Percentiles rank a stretch among this genome's conserved stretches.
Evolutionary conservation across 2,797 vertebrate genomes (phyloP).

Genomic region (Salarias fasciatus): DNA sequence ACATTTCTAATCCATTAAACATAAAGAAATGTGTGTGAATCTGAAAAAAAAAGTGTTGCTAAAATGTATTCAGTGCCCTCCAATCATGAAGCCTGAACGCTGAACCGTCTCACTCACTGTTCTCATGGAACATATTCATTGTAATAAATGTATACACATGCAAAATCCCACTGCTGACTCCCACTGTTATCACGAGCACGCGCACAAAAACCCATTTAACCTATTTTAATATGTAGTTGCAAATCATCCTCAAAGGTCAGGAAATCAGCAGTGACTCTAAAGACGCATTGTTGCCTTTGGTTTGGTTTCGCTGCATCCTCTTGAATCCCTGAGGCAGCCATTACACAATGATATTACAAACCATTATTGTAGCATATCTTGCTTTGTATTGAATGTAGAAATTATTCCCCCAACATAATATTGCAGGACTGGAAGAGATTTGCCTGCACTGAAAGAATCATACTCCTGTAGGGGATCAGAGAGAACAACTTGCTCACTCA

Average conservation of each 20-base stretch:
- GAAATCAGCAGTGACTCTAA: conserved; percentile 33
- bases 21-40: neutral
- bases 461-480: too few relatives aligned
- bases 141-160: conserved; percentile 11
- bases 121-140: conserved; percentile 20
- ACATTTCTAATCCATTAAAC: too few relatives aligned
- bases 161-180: conserved; percentile 14
- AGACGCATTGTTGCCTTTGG: conserved; percentile 25
- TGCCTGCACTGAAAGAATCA: too few relatives aligned
- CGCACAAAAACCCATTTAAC: conserved; percentile 41
- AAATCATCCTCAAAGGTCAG: conserved; percentile 37
- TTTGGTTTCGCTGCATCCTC: conserved; percentile 29
- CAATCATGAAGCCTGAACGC: conserved; percentile 6
- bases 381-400: conserved; percentile 15
- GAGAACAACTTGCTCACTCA: too few relatives aligned
- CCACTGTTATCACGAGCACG: conserved; percentile 4
- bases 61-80: conserved; percentile 1
- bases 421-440: too few relatives aligned
- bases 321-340: conserved; percentile 17
- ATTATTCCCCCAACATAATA: conserved; percentile 4
- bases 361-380: conserved; percentile 2
- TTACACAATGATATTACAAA: conserved; percentile 25
- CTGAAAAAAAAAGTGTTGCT: conserved; percentile 1
- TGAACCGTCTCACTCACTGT: conserved; percentile 11
- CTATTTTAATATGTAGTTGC: conserved; percentile 52